A percentile compares a stretch with the other conserved stretches of the same genome.
These are phyloP conservation scores for Ascaphus truei DNA, from an alignment of 2,113 vertebrate species.

Conservation along the genomic window DNA sequence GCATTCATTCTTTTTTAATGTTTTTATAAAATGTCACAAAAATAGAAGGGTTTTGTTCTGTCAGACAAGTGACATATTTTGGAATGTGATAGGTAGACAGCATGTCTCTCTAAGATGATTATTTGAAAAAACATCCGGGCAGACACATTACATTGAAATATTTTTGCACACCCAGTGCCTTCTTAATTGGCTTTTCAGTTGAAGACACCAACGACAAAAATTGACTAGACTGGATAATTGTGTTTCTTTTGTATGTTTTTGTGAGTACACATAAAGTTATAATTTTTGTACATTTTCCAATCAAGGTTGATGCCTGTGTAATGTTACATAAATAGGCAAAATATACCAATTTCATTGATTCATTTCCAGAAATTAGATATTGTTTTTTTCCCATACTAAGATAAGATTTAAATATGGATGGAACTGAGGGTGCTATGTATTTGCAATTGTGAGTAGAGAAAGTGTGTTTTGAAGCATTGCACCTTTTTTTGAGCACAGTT, in stretches of 20 bases:
- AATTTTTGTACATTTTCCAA: neutral
- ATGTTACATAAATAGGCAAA: neutral
- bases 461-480: too few relatives aligned
- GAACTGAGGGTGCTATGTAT: too few relatives aligned
- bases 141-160: neutral
- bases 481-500: too few relatives aligned
- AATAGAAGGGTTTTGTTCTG: neutral
- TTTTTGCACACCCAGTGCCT: slow-evolving; percentile 25
- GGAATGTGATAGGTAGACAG: slow-evolving; percentile 26
- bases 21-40: slow-evolving; percentile 6
- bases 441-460: too few relatives aligned
- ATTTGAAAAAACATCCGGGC: slow-evolving; percentile 20
- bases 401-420: too few relatives aligned
- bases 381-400: neutral
- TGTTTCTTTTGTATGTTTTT: neutral
- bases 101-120: slow-evolving; percentile 17
- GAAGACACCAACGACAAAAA: slow-evolving; percentile 6
- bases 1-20: neutral
- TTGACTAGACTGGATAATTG: slow-evolving; percentile 25
- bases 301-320: neutral
- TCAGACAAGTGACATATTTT: slow-evolving; percentile 12
- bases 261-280: neutral
- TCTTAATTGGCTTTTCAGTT: neutral
- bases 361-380: neutral
- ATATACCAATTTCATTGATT: neutral